Base-by-base conservation (phyloP, 2,888 invertebrate species). In the Kryphioiulus occultus region DNA sequence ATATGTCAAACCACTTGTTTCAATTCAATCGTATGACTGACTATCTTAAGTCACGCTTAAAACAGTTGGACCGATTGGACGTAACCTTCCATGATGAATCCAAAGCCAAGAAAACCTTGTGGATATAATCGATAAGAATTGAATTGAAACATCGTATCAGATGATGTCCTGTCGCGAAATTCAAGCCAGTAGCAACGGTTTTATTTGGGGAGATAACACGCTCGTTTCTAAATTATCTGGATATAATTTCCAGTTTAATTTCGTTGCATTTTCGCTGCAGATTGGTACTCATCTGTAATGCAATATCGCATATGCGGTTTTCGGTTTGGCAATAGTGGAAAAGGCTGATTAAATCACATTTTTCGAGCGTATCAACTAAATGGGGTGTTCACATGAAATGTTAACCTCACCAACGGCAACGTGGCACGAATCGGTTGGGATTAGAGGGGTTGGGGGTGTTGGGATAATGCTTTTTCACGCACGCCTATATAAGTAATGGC, bases 301-400 rank as follows among this genome's bases (percentile, higher is more conserved):
- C 78, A 78, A 78, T 78, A 30, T 78, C 78, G 30, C 78, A 17
- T 78, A 68, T 78, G 78, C 30, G 78, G 78, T 78, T 78, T 78
- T 78, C 78, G 17, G 78, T 30, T 78, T 78, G 17, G 30, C 78
- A 78, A 78, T 78, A 30, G 78, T 78, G 78, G 78, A 78, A 78
- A 78, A 78, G 78, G 78, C 78, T 78, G 78, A 78, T 78, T 78
- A 78, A 78, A 78, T 78, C 78, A 78, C 78, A 78, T 78, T 78
- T 78, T 78, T 78, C 78, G 78, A 78, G 78, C 78, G 78, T 30
- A 78, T 78, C 78, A 78, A 78, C 78, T 30, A 78, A 78, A 78
- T 78, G 78, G 78, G 78, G 78, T 78, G 78, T 78, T 78, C 78
- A 17, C 78, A 78, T 78, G 78, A 78, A 78, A 78, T 78, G 78